These are phyloP conservation scores for Gobio gobio DNA, from an alignment of 2,113 vertebrate species.

Conservation along the genomic window DNA sequence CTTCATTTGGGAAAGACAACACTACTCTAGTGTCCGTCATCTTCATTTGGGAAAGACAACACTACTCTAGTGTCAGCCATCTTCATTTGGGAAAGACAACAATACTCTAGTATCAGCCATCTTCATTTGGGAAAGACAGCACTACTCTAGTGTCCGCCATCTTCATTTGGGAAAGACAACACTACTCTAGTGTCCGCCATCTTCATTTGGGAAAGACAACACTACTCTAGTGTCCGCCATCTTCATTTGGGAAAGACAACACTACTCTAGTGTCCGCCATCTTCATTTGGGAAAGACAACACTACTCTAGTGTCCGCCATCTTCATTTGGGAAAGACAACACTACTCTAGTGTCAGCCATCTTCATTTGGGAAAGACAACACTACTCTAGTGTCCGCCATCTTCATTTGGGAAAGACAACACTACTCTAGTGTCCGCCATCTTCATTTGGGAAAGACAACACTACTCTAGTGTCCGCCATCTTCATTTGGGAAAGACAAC, in stretches of 20 bases:
- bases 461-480: constrained; percentile 5
- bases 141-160: constrained; percentile 5
- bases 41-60: not conserved
- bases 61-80: constrained; percentile 2
- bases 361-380: not conserved
- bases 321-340: not conserved
- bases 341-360: constrained; percentile 2
- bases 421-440: constrained; percentile 5
- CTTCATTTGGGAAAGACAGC: not conserved
- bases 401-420: not conserved
- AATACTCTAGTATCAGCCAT: not conserved
- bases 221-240: constrained; percentile 5
- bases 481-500: not conserved
- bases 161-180: not conserved
- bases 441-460: not conserved
- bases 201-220: not conserved
- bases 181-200: constrained; percentile 5
- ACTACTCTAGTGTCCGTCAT: constrained; percentile 3
- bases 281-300: not conserved
- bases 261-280: constrained; percentile 5
- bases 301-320: constrained; percentile 5
- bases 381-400: constrained; percentile 5
- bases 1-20: not conserved
- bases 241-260: not conserved
- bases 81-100: not conserved